Conservation (phyloP, 2,113 vertebrate species). For the Regulus satrapa region DNA sequence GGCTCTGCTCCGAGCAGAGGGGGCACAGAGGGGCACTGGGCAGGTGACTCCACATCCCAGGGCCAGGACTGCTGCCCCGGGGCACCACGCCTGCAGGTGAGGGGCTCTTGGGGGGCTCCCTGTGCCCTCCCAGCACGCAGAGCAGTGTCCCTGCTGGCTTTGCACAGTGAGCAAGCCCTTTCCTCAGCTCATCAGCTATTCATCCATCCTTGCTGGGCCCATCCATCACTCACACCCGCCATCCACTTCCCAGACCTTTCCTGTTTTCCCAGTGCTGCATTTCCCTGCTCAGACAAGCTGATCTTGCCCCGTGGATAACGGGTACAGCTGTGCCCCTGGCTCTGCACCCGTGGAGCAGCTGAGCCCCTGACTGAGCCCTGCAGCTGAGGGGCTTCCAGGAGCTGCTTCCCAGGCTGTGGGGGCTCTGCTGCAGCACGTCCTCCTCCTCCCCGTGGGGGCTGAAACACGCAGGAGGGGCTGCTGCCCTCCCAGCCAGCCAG, state of each 20-base stretch:
- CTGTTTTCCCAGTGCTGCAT: not conserved
- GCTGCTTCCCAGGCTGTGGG: not conserved
- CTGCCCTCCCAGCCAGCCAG: not conserved
- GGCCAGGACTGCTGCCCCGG: not conserved
- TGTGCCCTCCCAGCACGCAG: accelerated
- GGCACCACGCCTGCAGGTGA: accelerated
- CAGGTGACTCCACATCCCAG: not conserved
- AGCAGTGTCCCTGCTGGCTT: not conserved
- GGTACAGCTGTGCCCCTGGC: not conserved
- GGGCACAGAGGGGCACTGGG: not conserved
- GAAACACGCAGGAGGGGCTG: not conserved
- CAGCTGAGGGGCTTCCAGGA: not conserved
- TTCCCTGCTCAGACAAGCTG: not conserved
- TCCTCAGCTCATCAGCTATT: not conserved
- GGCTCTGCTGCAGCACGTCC: not conserved
- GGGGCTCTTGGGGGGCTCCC: not conserved
- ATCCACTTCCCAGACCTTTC: not conserved
- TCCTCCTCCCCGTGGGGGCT: not conserved
- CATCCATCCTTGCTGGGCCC: not conserved
- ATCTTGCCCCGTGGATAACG: not conserved
- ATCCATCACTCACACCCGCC: not conserved
- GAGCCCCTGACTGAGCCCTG: not conserved
- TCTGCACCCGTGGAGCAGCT: not conserved
- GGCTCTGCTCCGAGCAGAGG: not conserved
- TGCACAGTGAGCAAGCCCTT: not conserved